Conservation (phyloP, 2,113 vertebrate species). For the Calyptomena viridis region DNA sequence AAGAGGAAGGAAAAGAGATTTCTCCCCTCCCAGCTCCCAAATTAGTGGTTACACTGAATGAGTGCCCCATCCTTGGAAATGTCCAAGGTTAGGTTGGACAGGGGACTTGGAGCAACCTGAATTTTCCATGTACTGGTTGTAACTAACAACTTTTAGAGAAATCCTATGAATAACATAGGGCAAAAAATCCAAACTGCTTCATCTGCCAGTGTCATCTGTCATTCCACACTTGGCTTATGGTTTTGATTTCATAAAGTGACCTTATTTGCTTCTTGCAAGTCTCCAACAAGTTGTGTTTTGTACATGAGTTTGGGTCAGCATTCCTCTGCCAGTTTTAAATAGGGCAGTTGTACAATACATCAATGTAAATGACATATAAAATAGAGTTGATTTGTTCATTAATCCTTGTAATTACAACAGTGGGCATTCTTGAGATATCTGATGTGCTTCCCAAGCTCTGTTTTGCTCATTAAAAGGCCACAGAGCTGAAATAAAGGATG, state of each 20-base stretch:
- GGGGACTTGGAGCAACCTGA: neutral
- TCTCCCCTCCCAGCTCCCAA: neutral
- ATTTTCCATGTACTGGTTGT: neutral
- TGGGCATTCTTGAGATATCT: neutral
- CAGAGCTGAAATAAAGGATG: neutral
- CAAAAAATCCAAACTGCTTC: neutral
- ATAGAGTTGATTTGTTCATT: neutral
- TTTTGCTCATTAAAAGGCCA: neutral
- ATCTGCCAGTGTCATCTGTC: neutral
- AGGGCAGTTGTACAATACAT: neutral
- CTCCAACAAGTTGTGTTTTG: neutral
- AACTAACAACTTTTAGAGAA: neutral
- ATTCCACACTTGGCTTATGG: neutral
- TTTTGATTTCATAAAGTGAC: neutral
- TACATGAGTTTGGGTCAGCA: neutral
- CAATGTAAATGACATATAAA: fast-evolving
- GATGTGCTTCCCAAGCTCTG: neutral
- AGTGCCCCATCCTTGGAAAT: fast-evolving
- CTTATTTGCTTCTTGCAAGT: neutral
- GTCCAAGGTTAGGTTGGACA: neutral
- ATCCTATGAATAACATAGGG: neutral
- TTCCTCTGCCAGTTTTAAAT: neutral
- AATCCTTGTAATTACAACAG: neutral
- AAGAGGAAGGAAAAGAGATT: neutral
- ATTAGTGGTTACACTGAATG: neutral